Evolutionary conservation across 2,113 vertebrate species (phyloP), one percentile per base, ranked within the genome.

Genomic region (Mungos mungo): DNA sequence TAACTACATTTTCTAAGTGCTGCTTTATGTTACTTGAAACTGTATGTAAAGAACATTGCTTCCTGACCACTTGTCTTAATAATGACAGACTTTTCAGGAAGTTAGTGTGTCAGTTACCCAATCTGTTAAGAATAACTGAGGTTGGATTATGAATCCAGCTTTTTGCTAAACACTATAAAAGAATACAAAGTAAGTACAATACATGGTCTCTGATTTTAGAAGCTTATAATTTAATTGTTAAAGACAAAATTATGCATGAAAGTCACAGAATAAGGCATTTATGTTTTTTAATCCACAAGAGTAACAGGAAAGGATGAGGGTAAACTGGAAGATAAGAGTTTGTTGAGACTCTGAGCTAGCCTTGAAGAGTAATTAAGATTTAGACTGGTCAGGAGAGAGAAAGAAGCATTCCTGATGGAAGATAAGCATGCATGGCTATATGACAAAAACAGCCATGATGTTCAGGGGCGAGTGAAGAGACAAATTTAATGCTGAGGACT

Each of bases 111-210:
- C 57, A 96, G 63, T 65, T 96, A 92, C 25, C 12, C 69, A 93
- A 74, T n/a, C 47, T 92, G 54, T 94, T 91, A 97, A 65, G n/a
- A 83, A 79, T 68, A 92, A 96, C 77, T 83, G 60, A 86, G 31
- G 35, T 10, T 79, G 8, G 15, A 94, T 89, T 83, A 80, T 16
- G 23, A 81, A 95, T 29, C 19, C 68, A 74, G 8, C 80, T 77
- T 63, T 94, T 54, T 94, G 54, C 15, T 77, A 76, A 76, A 80
- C 12, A 83, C 18, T 69, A 54, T n/a, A 88, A 92, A 92, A 87
- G 25, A 19, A 54, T 87, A 95, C n/a, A 89, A 87, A 79, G 41
- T 47, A 96, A 77, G 80, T 63, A 92, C 90, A 97, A 79, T 68
- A 71, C 4, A 27, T 85, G 41, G 29, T 79, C 76, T 91, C 83